phyloP scores from a whole-genome alignment of 2,888 invertebrate genomes.

The Lasioglossum calceatum region DNA sequence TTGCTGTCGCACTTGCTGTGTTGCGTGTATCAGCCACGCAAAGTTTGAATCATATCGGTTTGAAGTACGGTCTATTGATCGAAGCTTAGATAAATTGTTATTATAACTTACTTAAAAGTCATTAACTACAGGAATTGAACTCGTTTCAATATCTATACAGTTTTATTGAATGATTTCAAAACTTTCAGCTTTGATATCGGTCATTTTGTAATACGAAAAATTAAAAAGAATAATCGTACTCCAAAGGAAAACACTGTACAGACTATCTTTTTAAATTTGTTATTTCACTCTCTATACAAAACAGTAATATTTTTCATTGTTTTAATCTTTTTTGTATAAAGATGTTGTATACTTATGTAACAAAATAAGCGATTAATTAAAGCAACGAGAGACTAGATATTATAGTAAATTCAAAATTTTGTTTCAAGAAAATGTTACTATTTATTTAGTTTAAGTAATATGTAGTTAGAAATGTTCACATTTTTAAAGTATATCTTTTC shows the following conservation, averaged over 20 bases:
- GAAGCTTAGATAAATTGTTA: conserved; percentile 73
- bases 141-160: too few relatives aligned
- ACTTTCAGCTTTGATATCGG: too few relatives aligned
- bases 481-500: neutral
- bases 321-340: neutral
- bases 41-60: conserved; percentile 86
- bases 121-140: neutral
- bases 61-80: conserved; percentile 86
- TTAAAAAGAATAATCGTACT: neutral
- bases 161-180: neutral
- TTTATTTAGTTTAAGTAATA: neutral
- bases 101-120: neutral
- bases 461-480: neutral
- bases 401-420: neutral
- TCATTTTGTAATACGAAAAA: neutral
- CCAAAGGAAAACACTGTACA: neutral
- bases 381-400: neutral
- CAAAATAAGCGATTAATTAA: neutral
- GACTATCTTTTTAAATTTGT: neutral
- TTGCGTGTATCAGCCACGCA: conserved; percentile 87
- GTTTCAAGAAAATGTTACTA: neutral
- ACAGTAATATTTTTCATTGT: neutral
- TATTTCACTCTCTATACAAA: neutral
- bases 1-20: conserved; percentile 87
- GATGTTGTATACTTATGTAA: neutral